These are phyloP conservation scores for Erpornis zantholeuca DNA, from an alignment of 2,113 vertebrate species.

Conservation along the genomic window DNA sequence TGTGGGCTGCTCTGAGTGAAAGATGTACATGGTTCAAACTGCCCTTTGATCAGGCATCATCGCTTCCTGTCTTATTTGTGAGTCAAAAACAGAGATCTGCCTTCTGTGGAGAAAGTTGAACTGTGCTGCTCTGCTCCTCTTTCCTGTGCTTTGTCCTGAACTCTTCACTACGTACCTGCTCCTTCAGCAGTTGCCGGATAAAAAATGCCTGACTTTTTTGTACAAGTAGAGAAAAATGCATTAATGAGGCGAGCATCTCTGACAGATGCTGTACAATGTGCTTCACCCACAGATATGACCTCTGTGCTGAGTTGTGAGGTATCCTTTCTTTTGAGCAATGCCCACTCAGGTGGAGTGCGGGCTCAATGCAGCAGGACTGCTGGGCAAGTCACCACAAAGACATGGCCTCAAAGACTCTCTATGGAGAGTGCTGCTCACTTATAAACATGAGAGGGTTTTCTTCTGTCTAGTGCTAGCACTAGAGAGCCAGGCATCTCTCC, in stretches of 20 bases:
- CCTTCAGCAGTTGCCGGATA: not conserved
- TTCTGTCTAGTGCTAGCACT: not conserved
- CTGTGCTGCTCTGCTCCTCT: accelerated
- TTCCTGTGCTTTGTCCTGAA: not conserved
- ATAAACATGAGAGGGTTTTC: not conserved
- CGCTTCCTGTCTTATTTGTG: not conserved
- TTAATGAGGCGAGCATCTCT: not conserved
- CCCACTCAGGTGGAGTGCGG: not conserved
- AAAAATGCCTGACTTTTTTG: not conserved
- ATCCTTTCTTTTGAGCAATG: not conserved
- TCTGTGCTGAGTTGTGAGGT: not conserved
- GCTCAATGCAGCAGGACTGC: not conserved
- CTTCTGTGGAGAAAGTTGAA: accelerated
- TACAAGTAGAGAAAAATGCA: not conserved
- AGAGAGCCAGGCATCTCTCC: not conserved
- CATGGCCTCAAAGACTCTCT: not conserved
- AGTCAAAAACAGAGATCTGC: not conserved
- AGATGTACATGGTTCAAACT: not conserved
- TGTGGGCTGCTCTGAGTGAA: not conserved
- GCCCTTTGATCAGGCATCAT: not conserved
- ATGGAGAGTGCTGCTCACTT: not conserved
- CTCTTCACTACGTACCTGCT: not conserved
- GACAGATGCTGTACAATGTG: not conserved
- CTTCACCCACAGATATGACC: not conserved
- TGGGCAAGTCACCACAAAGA: accelerated